phyloP scores from a whole-genome alignment of 2,888 invertebrate species.

The Coleophora deauratella region DNA sequence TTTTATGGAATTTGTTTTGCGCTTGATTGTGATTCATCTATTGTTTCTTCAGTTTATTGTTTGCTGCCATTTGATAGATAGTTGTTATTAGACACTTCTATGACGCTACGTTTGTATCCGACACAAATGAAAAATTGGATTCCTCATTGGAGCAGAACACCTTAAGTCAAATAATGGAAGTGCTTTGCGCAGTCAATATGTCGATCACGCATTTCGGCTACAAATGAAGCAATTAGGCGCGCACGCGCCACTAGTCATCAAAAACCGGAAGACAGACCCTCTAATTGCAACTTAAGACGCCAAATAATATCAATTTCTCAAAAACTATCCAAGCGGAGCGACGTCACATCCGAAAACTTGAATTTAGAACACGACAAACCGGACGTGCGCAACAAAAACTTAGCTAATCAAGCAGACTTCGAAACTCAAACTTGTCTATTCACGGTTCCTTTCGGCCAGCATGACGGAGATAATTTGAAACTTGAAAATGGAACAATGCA shows the following conservation, averaged over 20 bases:
- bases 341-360: slow-evolving; percentile 44
- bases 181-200: slow-evolving; percentile 23
- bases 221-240: slow-evolving; percentile 69
- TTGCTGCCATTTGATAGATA: slow-evolving; percentile 26
- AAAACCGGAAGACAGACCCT: slow-evolving; percentile 65
- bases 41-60: slow-evolving; percentile 31
- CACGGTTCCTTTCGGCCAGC: slow-evolving; percentile 46
- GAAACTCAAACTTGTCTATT: slow-evolving; percentile 50
- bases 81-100: slow-evolving; percentile 18
- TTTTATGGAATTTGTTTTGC: slow-evolving; percentile 54
- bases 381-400: slow-evolving; percentile 67
- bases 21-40: slow-evolving; percentile 40
- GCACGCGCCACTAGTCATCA: slow-evolving; percentile 56
- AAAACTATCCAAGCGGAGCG: slow-evolving; percentile 51
- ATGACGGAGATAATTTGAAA: slow-evolving; percentile 38
- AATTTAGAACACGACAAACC: slow-evolving; percentile 46
- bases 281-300: slow-evolving; percentile 65
- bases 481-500: slow-evolving; percentile 33
- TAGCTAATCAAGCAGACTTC: slow-evolving; percentile 61
- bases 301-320: slow-evolving; percentile 66
- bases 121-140: slow-evolving; percentile 21
- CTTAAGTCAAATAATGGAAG: slow-evolving; percentile 27
- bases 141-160: slow-evolving; percentile 40
- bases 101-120: not conserved
- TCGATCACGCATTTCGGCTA: slow-evolving; percentile 44